These are phyloP conservation scores for Lepidostoma basale DNA, from an alignment of 1,140 invertebrate genomes.

Conservation along the genomic window DNA sequence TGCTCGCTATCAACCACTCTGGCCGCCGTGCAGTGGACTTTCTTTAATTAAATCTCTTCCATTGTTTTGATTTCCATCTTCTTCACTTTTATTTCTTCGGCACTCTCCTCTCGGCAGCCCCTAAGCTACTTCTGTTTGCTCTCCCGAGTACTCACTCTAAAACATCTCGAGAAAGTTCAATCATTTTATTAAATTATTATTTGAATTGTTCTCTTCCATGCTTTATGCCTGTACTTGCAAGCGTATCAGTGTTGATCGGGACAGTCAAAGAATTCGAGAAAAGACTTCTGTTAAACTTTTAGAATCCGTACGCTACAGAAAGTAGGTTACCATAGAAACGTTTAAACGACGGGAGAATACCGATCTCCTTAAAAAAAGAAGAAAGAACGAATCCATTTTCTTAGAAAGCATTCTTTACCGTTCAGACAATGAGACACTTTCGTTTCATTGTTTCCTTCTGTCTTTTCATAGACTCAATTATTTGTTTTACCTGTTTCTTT, in stretches of 20 bases:
- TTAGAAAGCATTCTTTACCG: constrained; percentile 30
- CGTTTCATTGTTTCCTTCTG: constrained; percentile 33
- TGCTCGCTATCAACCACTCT: neutral
- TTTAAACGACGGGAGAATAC: neutral
- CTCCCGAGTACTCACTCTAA: too few relatives aligned
- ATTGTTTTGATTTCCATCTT: constrained; percentile 13
- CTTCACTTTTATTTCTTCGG: neutral
- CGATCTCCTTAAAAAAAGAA: neutral
- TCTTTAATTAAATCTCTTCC: constrained; percentile 4
- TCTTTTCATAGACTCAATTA: constrained; percentile 30
- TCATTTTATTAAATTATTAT: too few relatives aligned
- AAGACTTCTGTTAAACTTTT: too few relatives aligned
- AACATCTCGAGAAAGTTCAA: too few relatives aligned
- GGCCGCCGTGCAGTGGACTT: neutral
- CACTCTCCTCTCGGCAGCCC: too few relatives aligned
- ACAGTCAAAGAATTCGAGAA: too few relatives aligned
- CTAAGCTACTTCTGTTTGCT: too few relatives aligned
- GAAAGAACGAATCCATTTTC: constrained; percentile 31
- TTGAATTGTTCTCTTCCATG: too few relatives aligned
- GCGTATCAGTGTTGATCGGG: too few relatives aligned
- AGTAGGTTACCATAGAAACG: neutral
- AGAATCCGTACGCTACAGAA: too few relatives aligned
- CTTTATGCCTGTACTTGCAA: too few relatives aligned
- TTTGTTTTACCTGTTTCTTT: constrained; percentile 30
- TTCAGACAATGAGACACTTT: constrained; percentile 15